Evolutionary conservation across 2,797 vertebrate genomes (phyloP).

Genomic region (Eulemur mongoz): DNA sequence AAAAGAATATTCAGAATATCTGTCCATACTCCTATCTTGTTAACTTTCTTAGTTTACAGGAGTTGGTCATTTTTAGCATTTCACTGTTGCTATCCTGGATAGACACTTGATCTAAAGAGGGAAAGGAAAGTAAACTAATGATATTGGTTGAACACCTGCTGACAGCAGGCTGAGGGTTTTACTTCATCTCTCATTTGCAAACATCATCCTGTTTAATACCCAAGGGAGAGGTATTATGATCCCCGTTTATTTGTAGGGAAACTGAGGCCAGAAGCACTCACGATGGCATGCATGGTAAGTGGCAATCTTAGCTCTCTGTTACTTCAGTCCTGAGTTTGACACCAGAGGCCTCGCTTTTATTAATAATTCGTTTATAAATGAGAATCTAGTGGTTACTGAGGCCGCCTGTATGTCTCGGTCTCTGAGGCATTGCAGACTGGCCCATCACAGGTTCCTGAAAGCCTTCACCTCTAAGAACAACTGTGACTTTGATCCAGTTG

Average conservation of each 20-base stretch:
- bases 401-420: not conserved
- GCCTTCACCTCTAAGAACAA: not conserved
- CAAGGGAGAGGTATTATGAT: not conserved
- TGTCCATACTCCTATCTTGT: not conserved
- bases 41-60: not conserved
- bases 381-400: not conserved
- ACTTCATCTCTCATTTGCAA: not conserved
- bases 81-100: not conserved
- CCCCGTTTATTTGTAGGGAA: not conserved
- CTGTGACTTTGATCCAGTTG: not conserved
- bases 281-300: accelerated
- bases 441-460: not conserved
- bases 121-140: not conserved
- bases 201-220: not conserved
- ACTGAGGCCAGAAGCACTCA: not conserved
- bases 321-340: not conserved
- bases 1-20: not conserved
- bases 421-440: not conserved
- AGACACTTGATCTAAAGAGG: not conserved
- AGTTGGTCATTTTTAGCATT: not conserved
- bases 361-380: not conserved
- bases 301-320: not conserved
- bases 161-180: not conserved
- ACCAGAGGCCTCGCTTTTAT: not conserved
- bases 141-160: not conserved